Evolutionary conservation across 2,888 invertebrate genomes (phyloP), one percentile per base, ranked within the genome.

Genomic region (Resseliella maxima): DNA sequence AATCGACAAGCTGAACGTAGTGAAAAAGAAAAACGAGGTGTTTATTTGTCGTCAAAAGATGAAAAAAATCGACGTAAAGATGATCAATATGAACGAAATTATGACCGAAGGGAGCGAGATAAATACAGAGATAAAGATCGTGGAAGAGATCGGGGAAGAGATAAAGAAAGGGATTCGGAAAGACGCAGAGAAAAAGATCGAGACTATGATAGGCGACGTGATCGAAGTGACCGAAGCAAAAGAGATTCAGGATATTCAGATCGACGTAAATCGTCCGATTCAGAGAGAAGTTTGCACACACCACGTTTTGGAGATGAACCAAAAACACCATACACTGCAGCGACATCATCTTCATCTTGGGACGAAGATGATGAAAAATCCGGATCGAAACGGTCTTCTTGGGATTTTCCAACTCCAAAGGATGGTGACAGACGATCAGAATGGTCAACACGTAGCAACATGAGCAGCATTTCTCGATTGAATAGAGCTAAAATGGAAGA

Each of bases 331-430:
- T 91, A 93, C 0, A 93, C 92, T 89, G 93, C 93, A 89, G 93
- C 94, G 0, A 89, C 90, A 85, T 89, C 91, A 0, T 91, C 91
- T 91, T 86, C 87, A 88, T 95, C 95, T 87, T 96, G 96, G 88
- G 96, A 96, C 88, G 95, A 95, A 85, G 91, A 91, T 59, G 90
- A 90, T 15, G 88, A 88, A 12, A 92, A 92, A 46, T 92, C 93
- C 5, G 93, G 92, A 54, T 91, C 92, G 6, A 94, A 93, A 87
- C 94, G 94, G 88, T 98, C 98, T 0, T 94, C 95, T 86, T 99
- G 98, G 98, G 98, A 98, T 91, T 94, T 96, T 89, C 97, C 98
- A 0, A 98, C 98, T 0, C 98, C 98, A 0, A 92, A 93, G 88
- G 92, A 93, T 0, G 27, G 12, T 3, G 91, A 91, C 88, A 93